Conservation (phyloP, 2,888 invertebrate species). For the Stramonita haemastoma region DNA sequence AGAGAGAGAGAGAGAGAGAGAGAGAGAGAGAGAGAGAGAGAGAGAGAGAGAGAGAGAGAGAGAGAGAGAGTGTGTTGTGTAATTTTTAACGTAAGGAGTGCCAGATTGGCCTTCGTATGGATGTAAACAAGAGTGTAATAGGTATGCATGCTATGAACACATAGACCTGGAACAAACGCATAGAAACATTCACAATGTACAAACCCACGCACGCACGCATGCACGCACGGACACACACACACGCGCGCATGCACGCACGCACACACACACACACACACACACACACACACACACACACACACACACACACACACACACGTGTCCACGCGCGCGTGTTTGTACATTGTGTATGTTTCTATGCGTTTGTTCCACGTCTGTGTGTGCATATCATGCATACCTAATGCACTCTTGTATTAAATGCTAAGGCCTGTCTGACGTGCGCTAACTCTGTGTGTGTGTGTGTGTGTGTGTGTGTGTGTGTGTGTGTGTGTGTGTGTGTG, state of each 20-base stretch:
- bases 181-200: not conserved
- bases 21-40: not conserved
- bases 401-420: no score
- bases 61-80: not conserved
- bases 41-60: slow-evolving; percentile 15
- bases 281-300: not conserved
- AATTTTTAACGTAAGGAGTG: no score
- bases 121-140: no score
- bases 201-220: not conserved
- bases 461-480: no score
- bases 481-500: no score
- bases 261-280: not conserved
- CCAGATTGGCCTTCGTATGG: no score
- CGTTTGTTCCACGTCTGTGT: no score
- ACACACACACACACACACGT: not conserved
- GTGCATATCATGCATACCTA: no score
- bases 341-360: no score
- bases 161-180: not conserved
- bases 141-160: not conserved
- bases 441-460: no score
- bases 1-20: not conserved
- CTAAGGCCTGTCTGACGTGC: no score
- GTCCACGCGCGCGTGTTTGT: not conserved
- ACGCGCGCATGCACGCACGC: not conserved
- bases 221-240: not conserved